Base-by-base conservation (phyloP, 37 sponge, comb jelly and placozoan species). In the Crambe crambe region DNA sequence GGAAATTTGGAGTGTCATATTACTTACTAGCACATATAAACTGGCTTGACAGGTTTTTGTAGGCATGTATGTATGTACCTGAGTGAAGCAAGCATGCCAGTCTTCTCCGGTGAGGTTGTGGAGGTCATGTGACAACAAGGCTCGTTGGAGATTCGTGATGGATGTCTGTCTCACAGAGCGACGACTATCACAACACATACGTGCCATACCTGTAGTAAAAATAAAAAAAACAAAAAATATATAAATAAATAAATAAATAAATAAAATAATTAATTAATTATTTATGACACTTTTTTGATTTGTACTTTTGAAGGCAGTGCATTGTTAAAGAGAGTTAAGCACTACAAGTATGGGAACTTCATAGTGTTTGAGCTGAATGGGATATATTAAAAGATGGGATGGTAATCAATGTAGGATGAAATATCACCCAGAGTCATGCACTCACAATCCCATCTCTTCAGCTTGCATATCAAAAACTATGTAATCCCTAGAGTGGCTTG, bases 41-140 rank as follows among this genome's bases (percentile, higher is more conserved):
- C n/a, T n/a, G n/a, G n/a, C n/a, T n/a, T n/a, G n/a, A n/a, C 18
- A 8, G 26, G n/a, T n/a, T n/a, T n/a, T n/a, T n/a, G n/a, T n/a
- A n/a, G n/a, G n/a, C n/a, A n/a, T n/a, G n/a, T n/a, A n/a, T n/a
- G n/a, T 44, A 35, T 74, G 37, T 38, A 96, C 97, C 86, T 96
- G 77, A 36, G 73, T 71, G 67, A 96, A 96, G 79, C 97, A 96
- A 1, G 94, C 91, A 30, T 90, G 85, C 97, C 97, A 96, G 73
- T 96, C 97, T 18, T 36, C 35, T 18, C 86, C 90, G 26, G 79
- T 70, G 37, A 96, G 76, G 26, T 41, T 69, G 43, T 90, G 84
- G 30, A 93, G 86, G n/a, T 90, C 91, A 56, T 92, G 93, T 37
- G 90, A 89, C 37, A 96, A 79, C 89, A 87, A n/a, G n/a, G n/a